Percentiles rank a stretch among this genome's conserved stretches.
phyloP scores from a whole-genome alignment of 2,888 invertebrate genomes.

The Drosophila parthenogenetica region DNA sequence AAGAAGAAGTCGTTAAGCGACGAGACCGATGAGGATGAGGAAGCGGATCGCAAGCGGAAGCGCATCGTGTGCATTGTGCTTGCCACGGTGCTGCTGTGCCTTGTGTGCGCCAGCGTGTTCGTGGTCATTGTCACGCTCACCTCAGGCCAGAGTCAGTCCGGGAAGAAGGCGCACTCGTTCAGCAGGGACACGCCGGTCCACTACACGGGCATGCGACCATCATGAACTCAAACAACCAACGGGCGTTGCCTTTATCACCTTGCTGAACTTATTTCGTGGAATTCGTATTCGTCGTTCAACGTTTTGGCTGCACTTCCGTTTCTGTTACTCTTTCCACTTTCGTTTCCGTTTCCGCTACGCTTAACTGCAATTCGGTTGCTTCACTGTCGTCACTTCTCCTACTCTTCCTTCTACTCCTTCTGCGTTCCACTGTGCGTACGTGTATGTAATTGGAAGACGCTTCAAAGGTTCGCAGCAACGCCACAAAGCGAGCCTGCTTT shows the following conservation, averaged over 20 bases:
- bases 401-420: background rate
- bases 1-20: constrained; percentile 85
- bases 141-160: constrained; percentile 88
- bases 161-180: constrained; percentile 89
- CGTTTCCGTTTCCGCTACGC: constrained; percentile 57
- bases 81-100: constrained; percentile 89
- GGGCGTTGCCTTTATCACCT: constrained; percentile 14
- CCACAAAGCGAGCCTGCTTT: constrained; percentile 18
- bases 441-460: constrained; percentile 33
- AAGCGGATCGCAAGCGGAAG: constrained; percentile 89
- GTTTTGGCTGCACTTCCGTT: constrained; percentile 56
- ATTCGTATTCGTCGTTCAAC: constrained; percentile 28
- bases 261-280: constrained; percentile 29
- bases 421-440: constrained; percentile 28
- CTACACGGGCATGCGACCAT: constrained; percentile 84
- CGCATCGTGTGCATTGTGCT: constrained; percentile 90
- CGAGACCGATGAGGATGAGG: constrained; percentile 86
- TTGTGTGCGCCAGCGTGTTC: constrained; percentile 90
- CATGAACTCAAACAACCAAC: constrained; percentile 66
- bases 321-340: constrained; percentile 30
- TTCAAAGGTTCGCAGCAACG: constrained; percentile 16
- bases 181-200: constrained; percentile 86
- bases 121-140: constrained; percentile 92
- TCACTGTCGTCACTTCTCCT: constrained; percentile 18
- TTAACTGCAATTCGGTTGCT: constrained; percentile 17